Evolutionary conservation across 1,140 invertebrate species (phyloP).

Genomic region (Galendromus occidentalis): DNA sequence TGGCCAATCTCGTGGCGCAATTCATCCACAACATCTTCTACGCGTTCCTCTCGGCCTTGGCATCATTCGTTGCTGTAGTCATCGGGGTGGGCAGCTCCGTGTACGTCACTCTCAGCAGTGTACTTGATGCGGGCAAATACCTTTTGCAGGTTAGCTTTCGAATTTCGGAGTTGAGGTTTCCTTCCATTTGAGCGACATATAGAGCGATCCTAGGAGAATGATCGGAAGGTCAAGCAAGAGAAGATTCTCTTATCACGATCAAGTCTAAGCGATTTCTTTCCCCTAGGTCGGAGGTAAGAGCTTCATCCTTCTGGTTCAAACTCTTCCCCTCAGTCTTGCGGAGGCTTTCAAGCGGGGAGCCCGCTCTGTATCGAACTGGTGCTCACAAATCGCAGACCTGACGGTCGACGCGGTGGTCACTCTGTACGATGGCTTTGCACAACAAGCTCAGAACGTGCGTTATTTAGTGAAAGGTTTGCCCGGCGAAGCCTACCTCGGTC

Average conservation of each 20-base stretch:
- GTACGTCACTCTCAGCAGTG: neutral
- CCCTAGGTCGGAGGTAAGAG: neutral
- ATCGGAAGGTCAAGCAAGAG: too few relatives aligned
- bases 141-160: neutral
- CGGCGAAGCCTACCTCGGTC: neutral
- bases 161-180: neutral
- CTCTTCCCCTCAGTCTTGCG: neutral
- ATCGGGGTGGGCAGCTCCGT: neutral
- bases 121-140: neutral
- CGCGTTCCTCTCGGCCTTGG: slow-evolving; percentile 3
- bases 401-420: neutral
- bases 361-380: neutral
- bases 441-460: neutral
- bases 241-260: too few relatives aligned
- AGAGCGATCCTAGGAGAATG: too few relatives aligned
- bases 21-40: neutral
- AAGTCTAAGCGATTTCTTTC: neutral
- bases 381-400: neutral
- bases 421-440: neutral
- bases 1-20: neutral
- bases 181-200: neutral
- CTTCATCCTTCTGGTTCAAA: neutral
- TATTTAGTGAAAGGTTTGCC: neutral
- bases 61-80: neutral
- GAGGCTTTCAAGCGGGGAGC: neutral